Evolutionary conservation across 2,113 vertebrate genomes (phyloP), one percentile per base, ranked within the genome.

Genomic region (Siniperca knerii): DNA sequence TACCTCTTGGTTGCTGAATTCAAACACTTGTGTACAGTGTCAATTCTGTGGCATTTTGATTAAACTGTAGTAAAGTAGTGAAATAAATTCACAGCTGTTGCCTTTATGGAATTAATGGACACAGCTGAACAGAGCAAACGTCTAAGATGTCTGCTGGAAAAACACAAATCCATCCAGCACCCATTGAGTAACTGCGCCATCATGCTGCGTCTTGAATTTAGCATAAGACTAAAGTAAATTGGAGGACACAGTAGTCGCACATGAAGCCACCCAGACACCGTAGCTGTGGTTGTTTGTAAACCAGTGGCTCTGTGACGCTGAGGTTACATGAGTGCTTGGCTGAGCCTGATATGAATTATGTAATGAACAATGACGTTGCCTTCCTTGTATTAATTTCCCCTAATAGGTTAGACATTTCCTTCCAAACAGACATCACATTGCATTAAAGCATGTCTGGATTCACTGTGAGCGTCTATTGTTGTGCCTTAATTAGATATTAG

Each of bases 341-440:
- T 58, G 52, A 76, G 48, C 2, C 42, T 37, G 42, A 61, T 61
- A 35, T 50, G 33, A 84, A 78, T 84, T 92, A 87, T 74, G 46
- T 78, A 81, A 84, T 76, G 1, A 83, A 85, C 57, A 57, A 81
- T 76, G 37, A 25, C 12, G 15, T 72, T 70, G 72, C 54, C 72
- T 68, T 67, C 33, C 29, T 23, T 66, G 23, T 9, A 9, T 33
- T 48, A 29, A 25, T 54, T 55, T 61, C 33, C 13, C 33, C 20
- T 73, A 25, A 75, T 77, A 42, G 54, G 42, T 67, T 58, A 11
- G 66, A 61, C 15, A 40, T 74, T 74, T 70, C 33, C 62, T 44
- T 77, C 50, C 55, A 75, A 46, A 61, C 54, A 58, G 42, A 40
- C 10, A 23, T 72, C 54, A 29, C 37, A 8, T 23, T 67, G 52